These are phyloP conservation scores for Drosophila recens DNA, from an alignment of 2,888 invertebrate genomes.

Conservation along the genomic window DNA sequence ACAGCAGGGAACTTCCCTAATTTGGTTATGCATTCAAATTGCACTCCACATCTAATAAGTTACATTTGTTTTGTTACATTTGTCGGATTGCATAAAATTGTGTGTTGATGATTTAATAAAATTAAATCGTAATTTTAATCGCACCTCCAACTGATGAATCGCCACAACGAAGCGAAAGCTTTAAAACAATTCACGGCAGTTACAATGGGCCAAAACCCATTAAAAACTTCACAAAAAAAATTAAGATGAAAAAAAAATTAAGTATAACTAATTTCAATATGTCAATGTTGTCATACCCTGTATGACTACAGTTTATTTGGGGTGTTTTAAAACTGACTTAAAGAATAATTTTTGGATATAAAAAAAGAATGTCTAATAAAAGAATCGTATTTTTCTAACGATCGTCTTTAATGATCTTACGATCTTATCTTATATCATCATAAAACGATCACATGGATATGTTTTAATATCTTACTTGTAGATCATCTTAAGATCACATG, in stretches of 20 bases:
- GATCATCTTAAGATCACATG: neutral
- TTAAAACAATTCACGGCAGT: constrained; percentile 44
- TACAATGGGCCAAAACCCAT: constrained; percentile 47
- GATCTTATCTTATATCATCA: no score
- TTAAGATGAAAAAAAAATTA: neutral
- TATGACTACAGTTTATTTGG: neutral
- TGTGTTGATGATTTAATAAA: constrained; percentile 78
- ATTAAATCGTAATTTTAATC: constrained; percentile 78
- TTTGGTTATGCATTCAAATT: constrained; percentile 47
- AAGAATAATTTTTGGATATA: no score
- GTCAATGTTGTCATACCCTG: neutral
- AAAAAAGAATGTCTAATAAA: neutral
- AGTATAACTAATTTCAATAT: constrained; percentile 2
- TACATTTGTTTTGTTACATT: constrained; percentile 58
- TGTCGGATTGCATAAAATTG: constrained; percentile 67
- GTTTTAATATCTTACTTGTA: neutral
- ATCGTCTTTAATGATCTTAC: no score
- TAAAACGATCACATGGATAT: neutral
- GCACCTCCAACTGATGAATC: constrained; percentile 51
- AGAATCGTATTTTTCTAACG: neutral
- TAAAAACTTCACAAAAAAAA: constrained; percentile 2
- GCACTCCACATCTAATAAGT: constrained; percentile 30
- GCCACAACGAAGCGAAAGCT: constrained; percentile 63
- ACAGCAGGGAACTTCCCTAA: neutral
- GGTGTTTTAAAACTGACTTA: neutral